Evolutionary conservation across 1,140 invertebrate genomes (phyloP).

Genomic region (Neodiprion pinetum): DNA sequence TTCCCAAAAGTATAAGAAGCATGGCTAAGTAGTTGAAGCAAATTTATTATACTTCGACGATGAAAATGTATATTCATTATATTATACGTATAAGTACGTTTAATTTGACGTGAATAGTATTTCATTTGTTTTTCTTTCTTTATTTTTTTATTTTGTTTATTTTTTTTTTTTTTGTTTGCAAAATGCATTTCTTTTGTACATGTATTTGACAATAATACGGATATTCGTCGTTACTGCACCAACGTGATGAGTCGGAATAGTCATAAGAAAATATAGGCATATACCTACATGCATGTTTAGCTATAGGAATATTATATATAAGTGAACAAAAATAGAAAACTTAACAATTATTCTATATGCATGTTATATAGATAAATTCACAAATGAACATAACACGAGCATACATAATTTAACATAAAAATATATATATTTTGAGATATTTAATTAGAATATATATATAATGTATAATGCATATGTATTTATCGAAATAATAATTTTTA

Average conservation of each 20-base stretch:
- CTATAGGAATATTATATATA: too few species aligned
- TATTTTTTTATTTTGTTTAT: neutral
- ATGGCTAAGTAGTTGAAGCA: constrained; percentile 42
- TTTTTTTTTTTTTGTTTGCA: neutral
- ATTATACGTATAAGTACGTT: too few species aligned
- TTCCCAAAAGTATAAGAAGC: constrained; percentile 55
- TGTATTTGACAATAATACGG: too few species aligned
- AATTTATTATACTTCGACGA: too few species aligned
- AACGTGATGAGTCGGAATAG: too few species aligned
- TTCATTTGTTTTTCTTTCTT: too few species aligned
- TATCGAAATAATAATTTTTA: neutral
- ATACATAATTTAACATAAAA: neutral
- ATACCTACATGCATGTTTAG: too few species aligned
- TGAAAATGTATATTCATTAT: too few species aligned
- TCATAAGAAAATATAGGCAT: too few species aligned
- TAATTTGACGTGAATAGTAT: neutral
- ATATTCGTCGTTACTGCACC: too few species aligned
- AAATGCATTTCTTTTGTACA: neutral
- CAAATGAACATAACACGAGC: neutral
- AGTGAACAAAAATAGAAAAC: neutral
- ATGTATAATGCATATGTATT: neutral
- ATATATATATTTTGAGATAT: neutral
- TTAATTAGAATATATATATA: neutral
- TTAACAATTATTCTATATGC: neutral
- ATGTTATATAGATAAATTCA: constrained; percentile 2